Evolutionary conservation across 2,888 invertebrate genomes (phyloP), one percentile per base, ranked within the genome.

Genomic region (Heliconius erato): DNA sequence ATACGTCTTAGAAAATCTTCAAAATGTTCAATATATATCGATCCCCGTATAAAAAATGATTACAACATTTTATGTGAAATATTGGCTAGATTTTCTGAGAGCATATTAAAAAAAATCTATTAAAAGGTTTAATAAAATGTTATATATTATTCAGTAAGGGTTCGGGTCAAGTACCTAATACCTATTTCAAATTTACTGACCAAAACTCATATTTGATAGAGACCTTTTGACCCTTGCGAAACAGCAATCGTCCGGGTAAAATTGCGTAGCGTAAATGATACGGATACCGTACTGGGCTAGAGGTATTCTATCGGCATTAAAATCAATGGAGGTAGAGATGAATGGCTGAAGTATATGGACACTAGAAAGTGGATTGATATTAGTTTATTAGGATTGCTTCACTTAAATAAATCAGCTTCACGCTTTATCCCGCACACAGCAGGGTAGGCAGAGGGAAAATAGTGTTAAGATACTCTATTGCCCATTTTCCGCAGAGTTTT

Each of bases 201-300:
- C 85, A 85, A 85, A 85, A 83, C 84, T 85, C 85, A 85, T 85
- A 85, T 85, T 85, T 85, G 85, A 85, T 85, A 85, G 85, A 85
- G 85, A 85, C 84, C 85, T 85, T 84, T 85, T 84, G 85, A 85
- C 84, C 85, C 85, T 85, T 83, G 82, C 82, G 82, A 84, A 84
- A 79, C 80, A 80, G 81, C 83, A 85, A 85, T 85, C 81, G 82
- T 72, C 84, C 68, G 74, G 83, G 85, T 85, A 85, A 32, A 85
- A 85, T 85, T 85, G 85, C 85, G 76, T 71, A 65, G 81, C 79
- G 85, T 84, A 85, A 85, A 85, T 85, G 83, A 80, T 81, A 81
- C 81, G 79, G 80, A 82, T 83, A 80, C 82, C 78, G 83, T 71
- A 63, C 82, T 81, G 76, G 81, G 79, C 80, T 82, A 77, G 74